Base-by-base conservation (phyloP, 2,797 vertebrate genomes). In the Lacerta bilineata region DNA sequence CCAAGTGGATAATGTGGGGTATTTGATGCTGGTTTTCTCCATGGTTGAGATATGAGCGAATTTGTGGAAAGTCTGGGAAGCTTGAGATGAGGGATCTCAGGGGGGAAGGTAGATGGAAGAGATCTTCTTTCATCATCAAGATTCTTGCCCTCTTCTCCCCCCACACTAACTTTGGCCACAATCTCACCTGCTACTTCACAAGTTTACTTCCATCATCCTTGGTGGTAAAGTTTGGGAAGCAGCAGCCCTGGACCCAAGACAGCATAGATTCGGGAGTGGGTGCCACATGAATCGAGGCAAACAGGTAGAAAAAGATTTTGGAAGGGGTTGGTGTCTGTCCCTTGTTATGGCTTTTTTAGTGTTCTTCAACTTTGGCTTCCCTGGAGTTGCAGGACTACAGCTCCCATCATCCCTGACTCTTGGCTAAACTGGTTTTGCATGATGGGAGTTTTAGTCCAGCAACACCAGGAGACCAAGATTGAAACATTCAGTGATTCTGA, bases 1-100 rank as follows among this genome's bases (percentile, higher is more conserved):
- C 50, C 3, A 69, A 36, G 18, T 0, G 10, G 0, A 3, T 80
- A 23, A 80, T 20, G 59, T 46, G n/a, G 29, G 41, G 41, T n/a
- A 27, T 18, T 25, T 11, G 64, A 59, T 10, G n/a, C 69, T 68
- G 64, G 23, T 68, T 68, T 68, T 68, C 66, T 68, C 59, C 8
- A n/a, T 23, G 20, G n/a, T 13, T 33, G n/a, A 33, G 69, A 71
- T 71, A n/a, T 33, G 69, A 68, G n/a, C 25, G 20, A 10, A 50
- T 17, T 6, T 33, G 18, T 36, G 33, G 33, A 59, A 55, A 27
- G 23, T 25, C 33, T 17, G 7, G 72, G 41, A 39, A 75, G 3
- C 36, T 75, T 36, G 33, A 17, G 10, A 4, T 71, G 13, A 33
- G 10, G 11, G 13, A 71, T 71, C 20, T 71, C 50, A 15, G 69